Base-by-base conservation (phyloP, 1,140 invertebrate genomes). In the Drosophila baimaii region DNA sequence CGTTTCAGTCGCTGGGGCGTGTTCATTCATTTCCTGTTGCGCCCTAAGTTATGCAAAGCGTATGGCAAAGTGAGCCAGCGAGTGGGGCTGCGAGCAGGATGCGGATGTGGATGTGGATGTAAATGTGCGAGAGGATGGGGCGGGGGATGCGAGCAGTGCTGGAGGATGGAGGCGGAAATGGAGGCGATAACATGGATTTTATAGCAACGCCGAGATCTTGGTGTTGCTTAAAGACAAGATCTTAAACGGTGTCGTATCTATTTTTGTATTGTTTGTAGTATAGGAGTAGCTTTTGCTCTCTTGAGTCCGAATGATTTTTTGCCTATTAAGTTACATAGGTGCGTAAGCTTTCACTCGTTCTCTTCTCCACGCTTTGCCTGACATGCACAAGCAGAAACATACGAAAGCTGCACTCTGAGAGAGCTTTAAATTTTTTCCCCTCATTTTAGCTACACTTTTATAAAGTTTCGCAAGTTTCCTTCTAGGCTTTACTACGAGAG, bases 21-120 rank as follows among this genome's bases (percentile, higher is more conserved):
- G 81, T 85, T 85, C 68, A 74, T 80, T 84, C 61, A 77, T 84
- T 84, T 84, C 81, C 81, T 84, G 81, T 84, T 84, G 81, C 81
- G 81, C 81, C 81, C 66, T 63, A 77, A 85, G 81, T 85, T 84
- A 84, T 84, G 81, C 81, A 85, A 84, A 85, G 81, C 81, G 70
- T 85, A 77, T 81, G 81, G 81, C 81, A 52, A 84, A 84, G 59
- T 78, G 72, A 85, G 79, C 75, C 75, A 79, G 68, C 59, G 44
- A 72, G 52, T 56, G 35, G 33, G 63, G 63, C 12, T 52, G 59
- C 47, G 47, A 29, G 25, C 37, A 44, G 56, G 29, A 54, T 19
- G 49, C 31, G 27, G 58, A 59, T 64, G 62, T 33, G 56, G 39
- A 33, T 65, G 39, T 43, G 62, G 62, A 33, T 43, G 25, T n/a